Evolutionary conservation across 2,113 vertebrate genomes (phyloP).

Genomic region (Castor canadensis): DNA sequence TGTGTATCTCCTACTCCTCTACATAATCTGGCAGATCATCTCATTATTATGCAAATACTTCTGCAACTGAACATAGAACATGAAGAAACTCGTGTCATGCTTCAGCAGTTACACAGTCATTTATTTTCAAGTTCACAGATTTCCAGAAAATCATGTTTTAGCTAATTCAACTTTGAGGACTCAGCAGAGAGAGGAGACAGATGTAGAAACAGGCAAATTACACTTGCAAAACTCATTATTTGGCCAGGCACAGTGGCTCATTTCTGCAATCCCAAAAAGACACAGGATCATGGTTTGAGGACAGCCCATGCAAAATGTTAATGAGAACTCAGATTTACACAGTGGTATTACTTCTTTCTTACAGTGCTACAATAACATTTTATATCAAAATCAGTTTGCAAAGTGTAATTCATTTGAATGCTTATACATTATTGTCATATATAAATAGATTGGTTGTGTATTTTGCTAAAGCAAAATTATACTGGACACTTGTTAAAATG

Average conservation of each 20-base stretch:
- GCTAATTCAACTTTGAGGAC: slow-evolving; percentile 15
- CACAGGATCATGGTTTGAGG: neutral
- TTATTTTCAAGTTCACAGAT: slow-evolving; percentile 31
- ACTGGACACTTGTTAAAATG: neutral
- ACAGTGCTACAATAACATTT: neutral
- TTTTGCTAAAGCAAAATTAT: neutral
- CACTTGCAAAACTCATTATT: neutral
- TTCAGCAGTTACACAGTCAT: neutral
- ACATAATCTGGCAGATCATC: slow-evolving; percentile 9
- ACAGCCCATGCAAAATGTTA: neutral
- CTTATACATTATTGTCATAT: neutral
- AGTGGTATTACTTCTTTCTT: slow-evolving; percentile 43
- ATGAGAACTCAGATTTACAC: neutral
- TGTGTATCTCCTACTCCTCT: slow-evolving; percentile 5
- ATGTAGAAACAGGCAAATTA: neutral
- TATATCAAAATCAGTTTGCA: neutral
- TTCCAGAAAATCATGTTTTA: neutral
- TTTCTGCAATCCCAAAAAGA: neutral
- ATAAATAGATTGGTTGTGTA: neutral
- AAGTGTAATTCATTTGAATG: neutral
- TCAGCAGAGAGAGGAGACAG: neutral
- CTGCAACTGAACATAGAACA: neutral
- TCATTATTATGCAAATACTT: neutral
- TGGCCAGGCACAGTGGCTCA: neutral
- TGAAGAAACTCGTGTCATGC: neutral